phyloP scores from a whole-genome alignment of 2,113 vertebrate genomes.

The Microtus richardsoni region DNA sequence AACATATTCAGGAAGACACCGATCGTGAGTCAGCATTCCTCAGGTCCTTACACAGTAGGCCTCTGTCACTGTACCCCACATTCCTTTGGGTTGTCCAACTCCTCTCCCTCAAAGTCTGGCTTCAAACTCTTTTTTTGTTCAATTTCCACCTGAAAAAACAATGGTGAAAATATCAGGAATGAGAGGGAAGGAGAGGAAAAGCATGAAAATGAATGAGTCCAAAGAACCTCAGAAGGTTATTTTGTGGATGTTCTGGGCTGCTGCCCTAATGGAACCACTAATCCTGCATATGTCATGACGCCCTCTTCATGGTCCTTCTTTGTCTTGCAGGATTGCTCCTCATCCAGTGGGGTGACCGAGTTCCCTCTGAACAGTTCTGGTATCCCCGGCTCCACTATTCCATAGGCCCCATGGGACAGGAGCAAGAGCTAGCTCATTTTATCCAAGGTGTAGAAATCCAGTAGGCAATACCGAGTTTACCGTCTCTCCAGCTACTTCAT shows the following conservation, averaged over 20 bases:
- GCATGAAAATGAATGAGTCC: neutral
- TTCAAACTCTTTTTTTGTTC: slow-evolving; percentile 89
- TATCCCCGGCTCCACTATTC: neutral
- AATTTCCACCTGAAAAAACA: slow-evolving; percentile 90
- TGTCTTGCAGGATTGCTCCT: neutral
- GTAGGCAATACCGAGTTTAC: neutral
- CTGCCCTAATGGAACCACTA: neutral
- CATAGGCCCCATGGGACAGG: neutral
- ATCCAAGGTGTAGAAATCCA: neutral
- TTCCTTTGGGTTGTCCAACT: slow-evolving; percentile 85
- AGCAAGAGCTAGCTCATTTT: neutral
- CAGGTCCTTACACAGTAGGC: neutral
- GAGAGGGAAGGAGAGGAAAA: neutral
- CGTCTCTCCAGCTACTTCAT: neutral
- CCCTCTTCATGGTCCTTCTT: neutral
- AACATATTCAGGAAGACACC: slow-evolving; percentile 48
- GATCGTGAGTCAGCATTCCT: neutral
- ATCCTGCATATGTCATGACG: neutral
- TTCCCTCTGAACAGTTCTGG: neutral
- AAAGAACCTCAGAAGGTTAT: neutral
- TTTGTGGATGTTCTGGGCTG: neutral
- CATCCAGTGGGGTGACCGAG: neutral
- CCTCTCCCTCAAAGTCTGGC: slow-evolving; percentile 83
- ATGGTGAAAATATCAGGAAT: slow-evolving; percentile 53
- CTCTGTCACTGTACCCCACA: slow-evolving; percentile 89